Evolutionary conservation across 1,140 invertebrate species (phyloP).

Genomic region (Holcopasites calliopsidis): DNA sequence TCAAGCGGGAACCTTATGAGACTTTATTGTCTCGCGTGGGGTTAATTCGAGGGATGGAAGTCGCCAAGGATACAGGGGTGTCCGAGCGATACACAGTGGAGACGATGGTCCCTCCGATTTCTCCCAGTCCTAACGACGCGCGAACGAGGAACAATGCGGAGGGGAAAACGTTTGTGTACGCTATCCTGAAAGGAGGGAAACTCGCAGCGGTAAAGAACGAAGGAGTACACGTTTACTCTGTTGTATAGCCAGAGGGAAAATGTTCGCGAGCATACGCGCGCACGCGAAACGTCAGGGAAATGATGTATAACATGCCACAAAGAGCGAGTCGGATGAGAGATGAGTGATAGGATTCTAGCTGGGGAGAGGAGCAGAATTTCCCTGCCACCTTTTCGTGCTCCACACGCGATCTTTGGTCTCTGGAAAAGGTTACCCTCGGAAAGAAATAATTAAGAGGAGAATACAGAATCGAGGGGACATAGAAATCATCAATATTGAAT

Average conservation of each 20-base stretch:
- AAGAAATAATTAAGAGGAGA: no score
- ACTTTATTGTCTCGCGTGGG: not conserved
- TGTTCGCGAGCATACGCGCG: not conserved
- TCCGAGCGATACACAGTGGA: not conserved
- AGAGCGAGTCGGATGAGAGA: conserved; percentile 3
- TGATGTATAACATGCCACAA: conserved; percentile 18
- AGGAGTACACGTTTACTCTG: not conserved
- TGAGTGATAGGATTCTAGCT: conserved; percentile 5
- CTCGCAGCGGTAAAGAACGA: no score
- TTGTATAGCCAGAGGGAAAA: not conserved
- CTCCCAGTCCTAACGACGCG: not conserved
- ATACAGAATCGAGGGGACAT: no score
- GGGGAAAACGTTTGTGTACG: not conserved
- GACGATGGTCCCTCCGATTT: not conserved
- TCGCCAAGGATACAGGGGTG: conserved; percentile 1
- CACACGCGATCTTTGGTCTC: not conserved
- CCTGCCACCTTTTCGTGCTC: not conserved
- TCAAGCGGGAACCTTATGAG: not conserved
- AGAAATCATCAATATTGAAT: no score
- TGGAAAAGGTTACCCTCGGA: no score
- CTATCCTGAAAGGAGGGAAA: conserved; percentile 7
- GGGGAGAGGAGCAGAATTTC: not conserved
- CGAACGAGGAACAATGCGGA: not conserved
- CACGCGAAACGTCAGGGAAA: conserved; percentile 5
- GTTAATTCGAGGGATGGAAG: conserved; percentile 4